These are phyloP conservation scores for Diprion similis DNA, from an alignment of 1,140 invertebrate species.

Conservation along the genomic window DNA sequence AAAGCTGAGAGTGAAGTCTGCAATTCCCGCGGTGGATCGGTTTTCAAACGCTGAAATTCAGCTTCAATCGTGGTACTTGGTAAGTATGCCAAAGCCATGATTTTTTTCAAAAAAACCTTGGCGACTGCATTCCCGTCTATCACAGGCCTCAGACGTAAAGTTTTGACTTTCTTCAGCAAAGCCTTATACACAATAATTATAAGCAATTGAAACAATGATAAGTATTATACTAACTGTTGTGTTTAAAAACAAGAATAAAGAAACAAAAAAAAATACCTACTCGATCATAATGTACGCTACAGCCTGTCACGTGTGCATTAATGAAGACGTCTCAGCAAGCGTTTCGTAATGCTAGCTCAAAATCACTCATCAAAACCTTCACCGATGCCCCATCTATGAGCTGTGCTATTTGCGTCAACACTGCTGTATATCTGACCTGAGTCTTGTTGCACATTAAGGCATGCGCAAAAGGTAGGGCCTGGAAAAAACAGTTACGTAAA, in stretches of 20 bases:
- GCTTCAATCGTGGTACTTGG: background rate
- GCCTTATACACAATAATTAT: constrained; percentile 14
- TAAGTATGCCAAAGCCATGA: constrained; percentile 19
- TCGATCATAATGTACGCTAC: constrained; percentile 20
- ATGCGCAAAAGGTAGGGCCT: constrained; percentile 19
- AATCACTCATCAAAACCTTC: constrained; percentile 15
- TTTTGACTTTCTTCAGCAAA: constrained; percentile 19
- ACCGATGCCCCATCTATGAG: background rate
- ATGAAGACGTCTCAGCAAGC: constrained; percentile 3
- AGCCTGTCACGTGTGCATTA: constrained; percentile 11
- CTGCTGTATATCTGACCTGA: constrained; percentile 8
- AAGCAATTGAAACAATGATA: constrained; percentile 3
- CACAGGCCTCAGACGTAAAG: background rate
- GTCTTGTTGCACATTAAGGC: constrained; percentile 14
- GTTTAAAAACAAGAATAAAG: constrained; percentile 13
- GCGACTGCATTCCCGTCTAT: constrained; percentile 1
- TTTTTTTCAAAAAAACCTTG: constrained; percentile 18
- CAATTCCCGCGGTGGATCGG: background rate
- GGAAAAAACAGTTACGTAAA: no score
- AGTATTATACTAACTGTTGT: background rate
- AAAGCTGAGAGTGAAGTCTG: background rate
- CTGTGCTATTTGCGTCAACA: background rate
- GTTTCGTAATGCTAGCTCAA: constrained; percentile 18
- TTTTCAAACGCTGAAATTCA: background rate
- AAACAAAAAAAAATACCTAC: constrained; percentile 8